These are phyloP conservation scores for Metopia argyrocephala DNA, from an alignment of 2,888 invertebrate species.

Conservation along the genomic window DNA sequence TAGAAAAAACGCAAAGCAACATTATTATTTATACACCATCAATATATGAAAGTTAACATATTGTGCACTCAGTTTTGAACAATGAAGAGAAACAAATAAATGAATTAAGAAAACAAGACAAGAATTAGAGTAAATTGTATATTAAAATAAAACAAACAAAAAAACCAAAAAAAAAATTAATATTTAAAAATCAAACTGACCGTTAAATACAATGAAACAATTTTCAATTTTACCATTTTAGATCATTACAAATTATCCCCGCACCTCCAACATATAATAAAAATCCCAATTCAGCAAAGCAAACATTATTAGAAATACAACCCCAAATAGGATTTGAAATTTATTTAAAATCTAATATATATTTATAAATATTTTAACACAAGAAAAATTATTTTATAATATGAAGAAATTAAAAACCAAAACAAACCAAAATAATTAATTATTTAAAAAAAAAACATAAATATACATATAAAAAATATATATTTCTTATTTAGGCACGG, in stretches of 20 bases:
- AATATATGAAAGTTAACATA: conserved; percentile 63
- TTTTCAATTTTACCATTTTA: conserved; percentile 7
- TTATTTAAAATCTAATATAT: conserved; percentile 34
- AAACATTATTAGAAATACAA: conserved; percentile 14
- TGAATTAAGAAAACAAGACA: conserved; percentile 6
- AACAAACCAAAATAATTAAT: conserved; percentile 41
- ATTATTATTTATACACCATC: conserved; percentile 46
- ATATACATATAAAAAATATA: conserved; percentile 62
- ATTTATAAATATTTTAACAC: conserved; percentile 49
- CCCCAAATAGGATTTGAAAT: conserved; percentile 54
- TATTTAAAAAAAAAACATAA: conserved; percentile 59
- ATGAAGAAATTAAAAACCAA: conserved; percentile 19
- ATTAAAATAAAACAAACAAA: background rate
- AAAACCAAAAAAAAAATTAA: background rate
- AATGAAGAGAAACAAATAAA: conserved; percentile 12
- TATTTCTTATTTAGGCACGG: conserved; percentile 71
- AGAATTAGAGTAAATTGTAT: no score
- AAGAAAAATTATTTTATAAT: conserved; percentile 56
- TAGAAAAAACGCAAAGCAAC: no score
- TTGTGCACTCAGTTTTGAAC: conserved; percentile 59
- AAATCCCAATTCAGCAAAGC: conserved; percentile 12
- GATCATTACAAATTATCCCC: conserved; percentile 9
- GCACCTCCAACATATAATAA: background rate
- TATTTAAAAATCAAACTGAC: conserved; percentile 26
- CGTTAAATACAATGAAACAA: conserved; percentile 10